Evolutionary conservation across 2,797 vertebrate species (phyloP), one percentile per base, ranked within the genome.

Genomic region (Acipenser ruthenus): DNA sequence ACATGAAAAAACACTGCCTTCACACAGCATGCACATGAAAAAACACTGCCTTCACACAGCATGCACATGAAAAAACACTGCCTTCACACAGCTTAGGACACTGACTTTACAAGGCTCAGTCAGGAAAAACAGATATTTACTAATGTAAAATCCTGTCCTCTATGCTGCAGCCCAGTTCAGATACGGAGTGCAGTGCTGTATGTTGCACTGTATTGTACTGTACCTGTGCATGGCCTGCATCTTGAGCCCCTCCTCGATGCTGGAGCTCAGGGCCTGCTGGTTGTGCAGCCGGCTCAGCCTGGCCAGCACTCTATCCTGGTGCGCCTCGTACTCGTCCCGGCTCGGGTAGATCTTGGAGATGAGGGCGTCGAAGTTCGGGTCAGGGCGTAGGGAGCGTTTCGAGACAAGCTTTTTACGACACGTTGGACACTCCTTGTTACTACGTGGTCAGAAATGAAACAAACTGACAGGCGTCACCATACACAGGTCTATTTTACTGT

Each of bases 321-420:
- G 93, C 1, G 93, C 94, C 72, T 96, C 94, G 0, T 96, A 96
- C 75, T 96, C 94, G 1, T 95, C 94, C 0, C 94, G 87, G 73
- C 93, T 95, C 0, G 94, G 94, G 73, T 96, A 95, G 69, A 96
- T 95, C 81, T 95, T 95, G 0, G 92, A 94, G 75, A 96, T 95
- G 67, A 96, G 85, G 0, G 94, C 94, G n/a, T 96, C 94, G 0
- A 95, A 96, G 72, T 96, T 96, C 0, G 94, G 91, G 71, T 95
- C 94, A 0, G 92, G 87, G 0, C 94, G 88, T 6, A 95, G 85
- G 0, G 94, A 95, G 0, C 94, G 87, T 68, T 95, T 89, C 48
- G 94, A 96, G 0, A 96, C 94, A 70, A 96, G 72, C 78, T 96
- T 96, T 85, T 96, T 95, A 50, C 94, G 80, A 79, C 94, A 96